Evolutionary conservation across 2,113 vertebrate genomes (phyloP).

Genomic region (Semnopithecus entellus): DNA sequence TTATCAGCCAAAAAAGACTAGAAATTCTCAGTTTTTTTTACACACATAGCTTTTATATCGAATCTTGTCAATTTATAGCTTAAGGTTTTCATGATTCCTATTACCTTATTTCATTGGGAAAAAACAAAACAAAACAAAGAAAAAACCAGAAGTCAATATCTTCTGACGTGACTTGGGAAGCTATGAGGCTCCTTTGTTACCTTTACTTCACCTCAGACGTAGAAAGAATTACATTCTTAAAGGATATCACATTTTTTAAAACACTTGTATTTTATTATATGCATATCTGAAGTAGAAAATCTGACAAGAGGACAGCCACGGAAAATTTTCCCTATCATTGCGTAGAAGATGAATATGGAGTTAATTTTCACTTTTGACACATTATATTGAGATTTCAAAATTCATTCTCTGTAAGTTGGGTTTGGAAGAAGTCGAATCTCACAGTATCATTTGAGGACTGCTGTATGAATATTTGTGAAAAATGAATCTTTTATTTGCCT

Average conservation of each 20-base stretch:
- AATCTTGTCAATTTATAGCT: background rate
- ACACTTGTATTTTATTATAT: background rate
- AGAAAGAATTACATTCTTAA: background rate
- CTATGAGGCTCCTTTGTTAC: background rate
- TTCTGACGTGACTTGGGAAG: background rate
- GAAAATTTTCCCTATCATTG: background rate
- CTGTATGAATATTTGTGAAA: constrained; percentile 69
- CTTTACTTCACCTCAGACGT: background rate
- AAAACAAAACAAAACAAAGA: no score
- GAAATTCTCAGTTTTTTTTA: background rate
- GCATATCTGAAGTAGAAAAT: background rate
- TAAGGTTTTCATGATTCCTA: background rate
- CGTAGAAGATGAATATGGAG: constrained; percentile 5
- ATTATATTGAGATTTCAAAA: background rate
- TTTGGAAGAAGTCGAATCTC: constrained; percentile 43
- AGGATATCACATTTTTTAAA: background rate
- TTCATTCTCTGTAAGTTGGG: background rate
- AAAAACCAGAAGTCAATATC: background rate
- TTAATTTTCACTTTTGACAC: constrained; percentile 36
- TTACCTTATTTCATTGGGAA: background rate
- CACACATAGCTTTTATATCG: background rate
- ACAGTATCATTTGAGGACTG: constrained; percentile 30
- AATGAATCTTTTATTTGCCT: constrained; percentile 66
- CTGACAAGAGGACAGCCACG: background rate
- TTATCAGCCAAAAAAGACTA: background rate